Conservation (phyloP, 2,797 vertebrate genomes). For the Fistularia tabacaria region DNA sequence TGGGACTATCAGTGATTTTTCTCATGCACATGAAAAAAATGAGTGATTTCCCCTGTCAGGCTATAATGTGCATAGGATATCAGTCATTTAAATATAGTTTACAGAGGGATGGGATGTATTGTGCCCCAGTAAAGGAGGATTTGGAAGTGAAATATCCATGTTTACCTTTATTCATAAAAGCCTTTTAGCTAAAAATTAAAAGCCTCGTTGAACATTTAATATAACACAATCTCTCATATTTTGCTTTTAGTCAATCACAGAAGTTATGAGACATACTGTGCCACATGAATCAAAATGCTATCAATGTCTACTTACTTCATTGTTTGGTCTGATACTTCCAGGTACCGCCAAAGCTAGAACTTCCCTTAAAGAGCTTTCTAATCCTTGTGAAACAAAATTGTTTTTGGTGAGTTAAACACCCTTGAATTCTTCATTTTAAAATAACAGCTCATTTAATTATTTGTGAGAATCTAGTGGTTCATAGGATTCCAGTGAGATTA, state of each 20-base stretch:
- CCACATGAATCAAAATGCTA: background rate
- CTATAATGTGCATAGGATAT: conserved; percentile 53
- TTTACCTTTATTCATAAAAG: conserved; percentile 30
- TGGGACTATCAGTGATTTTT: conserved; percentile 47
- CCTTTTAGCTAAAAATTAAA: conserved; percentile 19
- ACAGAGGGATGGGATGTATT: conserved; percentile 30
- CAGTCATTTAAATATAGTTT: conserved; percentile 66
- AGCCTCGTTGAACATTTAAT: background rate
- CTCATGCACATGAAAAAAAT: conserved; percentile 42
- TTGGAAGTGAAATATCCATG: conserved; percentile 10
- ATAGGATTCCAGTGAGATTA: too few relatives aligned
- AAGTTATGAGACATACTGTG: background rate
- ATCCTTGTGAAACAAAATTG: too few relatives aligned
- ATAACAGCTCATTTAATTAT: too few relatives aligned
- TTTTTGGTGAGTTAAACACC: too few relatives aligned
- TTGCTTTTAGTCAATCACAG: background rate
- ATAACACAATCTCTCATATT: background rate
- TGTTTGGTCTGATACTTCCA: too few relatives aligned
- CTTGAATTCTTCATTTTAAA: too few relatives aligned
- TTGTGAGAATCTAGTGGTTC: too few relatives aligned
- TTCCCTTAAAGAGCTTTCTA: too few relatives aligned
- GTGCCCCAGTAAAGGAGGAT: conserved; percentile 17
- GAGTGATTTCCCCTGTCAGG: conserved; percentile 61
- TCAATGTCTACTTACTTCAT: too few relatives aligned
- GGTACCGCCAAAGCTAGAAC: too few relatives aligned